These are phyloP conservation scores for Quadroppia sp. DNA, from an alignment of 2,888 invertebrate genomes.

Conservation along the genomic window DNA sequence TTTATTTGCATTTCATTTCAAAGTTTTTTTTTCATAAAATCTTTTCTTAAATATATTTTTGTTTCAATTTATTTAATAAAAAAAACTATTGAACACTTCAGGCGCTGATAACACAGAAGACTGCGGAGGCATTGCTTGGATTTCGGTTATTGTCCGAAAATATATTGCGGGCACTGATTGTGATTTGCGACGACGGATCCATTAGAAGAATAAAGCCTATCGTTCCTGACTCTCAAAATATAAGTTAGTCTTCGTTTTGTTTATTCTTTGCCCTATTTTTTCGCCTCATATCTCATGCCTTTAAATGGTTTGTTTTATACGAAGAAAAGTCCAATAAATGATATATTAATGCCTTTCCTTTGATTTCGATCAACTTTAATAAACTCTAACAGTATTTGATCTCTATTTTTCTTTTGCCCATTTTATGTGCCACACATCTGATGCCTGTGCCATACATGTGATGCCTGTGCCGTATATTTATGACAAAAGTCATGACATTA, in stretches of 20 bases:
- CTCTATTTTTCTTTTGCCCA: not conserved
- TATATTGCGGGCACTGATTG: slow-evolving; percentile 44
- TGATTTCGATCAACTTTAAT: slow-evolving; percentile 23
- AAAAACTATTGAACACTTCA: slow-evolving; percentile 32
- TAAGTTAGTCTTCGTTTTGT: slow-evolving; percentile 13
- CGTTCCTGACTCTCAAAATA: slow-evolving; percentile 36
- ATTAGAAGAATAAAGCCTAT: slow-evolving; percentile 37
- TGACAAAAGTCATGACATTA: slow-evolving; percentile 31
- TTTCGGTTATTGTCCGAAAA: slow-evolving; percentile 44
- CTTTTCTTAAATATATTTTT: slow-evolving; percentile 14
- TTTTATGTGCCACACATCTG: not conserved
- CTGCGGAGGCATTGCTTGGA: slow-evolving; percentile 45
- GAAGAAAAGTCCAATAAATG: slow-evolving; percentile 25
- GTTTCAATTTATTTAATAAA: not conserved
- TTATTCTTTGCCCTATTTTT: not conserved
- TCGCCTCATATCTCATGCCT: not conserved
- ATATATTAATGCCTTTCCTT: not conserved
- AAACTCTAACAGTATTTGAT: not conserved
- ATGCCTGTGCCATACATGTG: not conserved
- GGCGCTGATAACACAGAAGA: slow-evolving; percentile 45
- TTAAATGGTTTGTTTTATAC: slow-evolving; percentile 5
- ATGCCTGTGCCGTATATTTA: not conserved
- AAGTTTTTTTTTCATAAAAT: slow-evolving; percentile 19
- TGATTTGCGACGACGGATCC: slow-evolving; percentile 41
- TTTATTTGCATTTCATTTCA: not conserved